Conservation (phyloP, 2,113 vertebrate genomes). For the Brachyistius frenatus region DNA sequence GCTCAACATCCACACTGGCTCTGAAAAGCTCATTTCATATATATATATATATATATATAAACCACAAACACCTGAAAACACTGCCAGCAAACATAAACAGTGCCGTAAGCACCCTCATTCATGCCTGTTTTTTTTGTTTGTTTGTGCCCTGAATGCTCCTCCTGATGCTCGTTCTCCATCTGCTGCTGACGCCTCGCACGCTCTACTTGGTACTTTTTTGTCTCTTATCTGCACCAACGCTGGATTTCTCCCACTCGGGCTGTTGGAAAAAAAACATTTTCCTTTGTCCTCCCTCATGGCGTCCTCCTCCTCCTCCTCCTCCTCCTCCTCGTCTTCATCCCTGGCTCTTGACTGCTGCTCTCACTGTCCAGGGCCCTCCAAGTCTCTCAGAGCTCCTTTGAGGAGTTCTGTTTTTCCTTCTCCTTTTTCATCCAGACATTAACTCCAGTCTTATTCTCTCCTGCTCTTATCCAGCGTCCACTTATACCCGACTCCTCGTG, state of each 20-base stretch:
- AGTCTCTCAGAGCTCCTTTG: conserved; percentile 54
- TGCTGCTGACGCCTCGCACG: conserved; percentile 70
- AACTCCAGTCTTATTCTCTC: conserved; percentile 15
- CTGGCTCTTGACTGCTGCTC: conserved; percentile 56
- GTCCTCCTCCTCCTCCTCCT: neutral
- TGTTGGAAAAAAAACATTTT: conserved; percentile 30
- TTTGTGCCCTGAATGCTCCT: conserved; percentile 45
- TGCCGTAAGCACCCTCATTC: conserved; percentile 31
- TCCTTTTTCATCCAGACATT: conserved; percentile 31
- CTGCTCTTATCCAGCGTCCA: conserved; percentile 16
- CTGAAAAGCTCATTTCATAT: conserved; percentile 40
- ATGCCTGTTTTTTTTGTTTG: conserved; percentile 7
- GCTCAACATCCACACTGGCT: conserved; percentile 34
- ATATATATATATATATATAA: too few relatives aligned
- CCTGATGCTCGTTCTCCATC: conserved; percentile 75
- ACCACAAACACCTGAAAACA: conserved; percentile 34
- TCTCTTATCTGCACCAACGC: conserved; percentile 54
- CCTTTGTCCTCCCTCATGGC: conserved; percentile 9
- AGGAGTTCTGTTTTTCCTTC: conserved; percentile 16
- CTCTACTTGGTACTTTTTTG: conserved; percentile 74
- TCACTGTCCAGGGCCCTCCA: conserved; percentile 60
- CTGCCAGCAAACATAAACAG: conserved; percentile 35
- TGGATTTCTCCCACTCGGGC: conserved; percentile 57
- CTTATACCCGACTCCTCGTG: conserved; percentile 6
- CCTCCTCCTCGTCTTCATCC: conserved; percentile 8